These are phyloP conservation scores for Bos javanicus DNA, from an alignment of 2,113 vertebrate genomes.

Conservation along the genomic window DNA sequence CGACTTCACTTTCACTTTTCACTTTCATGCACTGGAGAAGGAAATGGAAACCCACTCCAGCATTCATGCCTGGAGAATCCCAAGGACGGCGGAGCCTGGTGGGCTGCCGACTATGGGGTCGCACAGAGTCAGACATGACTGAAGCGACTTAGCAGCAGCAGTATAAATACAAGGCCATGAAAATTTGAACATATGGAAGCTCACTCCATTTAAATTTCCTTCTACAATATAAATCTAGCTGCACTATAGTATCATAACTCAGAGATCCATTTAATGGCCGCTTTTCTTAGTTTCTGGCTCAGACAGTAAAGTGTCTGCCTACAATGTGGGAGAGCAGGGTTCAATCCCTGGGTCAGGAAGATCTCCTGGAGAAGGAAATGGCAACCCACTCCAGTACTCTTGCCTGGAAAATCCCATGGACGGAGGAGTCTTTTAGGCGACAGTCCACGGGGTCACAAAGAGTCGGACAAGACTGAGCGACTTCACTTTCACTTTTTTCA, in stretches of 20 bases:
- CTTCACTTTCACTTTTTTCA: background rate
- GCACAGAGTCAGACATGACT: too few species aligned
- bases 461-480: rapidly evolving
- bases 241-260: background rate
- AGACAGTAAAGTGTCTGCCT: background rate
- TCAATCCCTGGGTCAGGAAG: background rate
- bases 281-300: background rate
- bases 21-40: too few species aligned
- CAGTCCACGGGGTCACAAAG: background rate
- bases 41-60: too few species aligned
- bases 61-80: too few species aligned
- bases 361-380: background rate
- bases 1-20: too few species aligned
- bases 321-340: background rate
- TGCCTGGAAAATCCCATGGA: background rate
- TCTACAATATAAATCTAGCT: background rate
- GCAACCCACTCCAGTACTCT: background rate
- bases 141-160: too few species aligned
- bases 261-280: background rate
- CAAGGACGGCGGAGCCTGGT: too few species aligned
- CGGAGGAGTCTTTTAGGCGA: background rate
- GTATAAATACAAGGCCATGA: background rate
- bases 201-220: background rate
- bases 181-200: background rate
- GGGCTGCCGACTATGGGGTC: too few species aligned